These are phyloP conservation scores for Geococcyx californianus DNA, from an alignment of 2,113 vertebrate genomes.

Conservation along the genomic window DNA sequence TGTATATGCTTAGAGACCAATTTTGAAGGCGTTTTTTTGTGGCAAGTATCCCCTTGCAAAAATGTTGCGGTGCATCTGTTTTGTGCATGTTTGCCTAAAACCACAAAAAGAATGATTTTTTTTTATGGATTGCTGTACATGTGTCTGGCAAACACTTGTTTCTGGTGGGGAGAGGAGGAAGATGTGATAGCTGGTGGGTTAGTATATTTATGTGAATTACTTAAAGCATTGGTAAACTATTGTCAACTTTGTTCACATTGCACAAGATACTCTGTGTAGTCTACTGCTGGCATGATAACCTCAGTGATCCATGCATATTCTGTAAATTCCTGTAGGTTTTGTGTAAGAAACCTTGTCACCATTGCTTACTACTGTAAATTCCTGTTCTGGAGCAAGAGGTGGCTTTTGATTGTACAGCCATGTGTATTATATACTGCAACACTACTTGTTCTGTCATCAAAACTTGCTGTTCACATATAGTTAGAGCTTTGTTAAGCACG, in stretches of 20 bases:
- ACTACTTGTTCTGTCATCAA: conserved; percentile 38
- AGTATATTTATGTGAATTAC: conserved; percentile 40
- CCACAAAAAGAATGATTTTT: background rate
- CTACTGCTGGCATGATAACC: conserved; percentile 43
- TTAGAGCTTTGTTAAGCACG: conserved; percentile 34
- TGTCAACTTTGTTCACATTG: conserved; percentile 54
- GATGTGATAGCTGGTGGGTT: conserved; percentile 4
- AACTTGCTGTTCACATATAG: conserved; percentile 25
- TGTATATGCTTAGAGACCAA: background rate
- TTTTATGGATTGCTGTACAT: background rate
- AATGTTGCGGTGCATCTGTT: background rate
- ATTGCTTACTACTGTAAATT: conserved; percentile 56
- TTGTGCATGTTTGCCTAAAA: conserved; percentile 8
- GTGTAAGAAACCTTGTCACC: conserved; percentile 44
- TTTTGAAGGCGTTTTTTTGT: background rate
- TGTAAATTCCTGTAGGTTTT: conserved; percentile 56
- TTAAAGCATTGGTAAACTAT: conserved; percentile 55
- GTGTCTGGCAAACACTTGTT: background rate
- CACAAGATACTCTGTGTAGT: conserved; percentile 48
- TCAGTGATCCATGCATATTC: conserved; percentile 1
- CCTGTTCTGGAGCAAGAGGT: conserved; percentile 49
- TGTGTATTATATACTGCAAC: conserved; percentile 20
- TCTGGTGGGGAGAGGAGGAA: conserved; percentile 18
- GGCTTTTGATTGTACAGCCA: conserved; percentile 55
- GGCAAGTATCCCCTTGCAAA: conserved; percentile 4